A percentile compares a stretch with the other conserved stretches of the same genome.
Conservation (phyloP, 2,797 vertebrate genomes). For the Mus spretus region DNA sequence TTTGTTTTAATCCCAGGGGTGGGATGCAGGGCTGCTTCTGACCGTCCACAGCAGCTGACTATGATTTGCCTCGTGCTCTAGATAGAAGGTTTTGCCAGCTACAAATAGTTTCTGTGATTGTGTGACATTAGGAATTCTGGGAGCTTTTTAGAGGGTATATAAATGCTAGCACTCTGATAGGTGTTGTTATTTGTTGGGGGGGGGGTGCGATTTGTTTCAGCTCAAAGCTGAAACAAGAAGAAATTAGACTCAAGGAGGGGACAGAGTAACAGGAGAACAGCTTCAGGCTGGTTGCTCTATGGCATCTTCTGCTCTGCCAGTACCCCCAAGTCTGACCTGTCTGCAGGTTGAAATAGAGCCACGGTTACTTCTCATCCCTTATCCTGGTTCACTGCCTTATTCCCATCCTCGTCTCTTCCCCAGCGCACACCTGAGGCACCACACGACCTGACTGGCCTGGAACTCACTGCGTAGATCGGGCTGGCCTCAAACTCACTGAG, state of each 20-base stretch:
- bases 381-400: background rate
- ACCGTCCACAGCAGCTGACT: background rate
- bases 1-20: background rate
- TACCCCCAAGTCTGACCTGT: background rate
- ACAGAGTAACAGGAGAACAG: background rate
- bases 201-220: too few species aligned
- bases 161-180: background rate
- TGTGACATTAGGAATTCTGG: too few species aligned
- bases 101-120: background rate
- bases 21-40: background rate
- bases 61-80: background rate
- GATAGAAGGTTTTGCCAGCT: background rate
- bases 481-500: background rate
- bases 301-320: background rate
- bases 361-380: background rate
- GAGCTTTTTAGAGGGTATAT: too few species aligned
- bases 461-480: background rate
- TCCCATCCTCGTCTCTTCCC: background rate
- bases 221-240: too few species aligned
- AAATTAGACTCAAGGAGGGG: background rate
- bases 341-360: background rate
- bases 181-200: too few species aligned
- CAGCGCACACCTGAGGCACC: background rate
- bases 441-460: background rate
- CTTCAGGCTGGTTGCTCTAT: background rate